Evolutionary conservation across 2,888 invertebrate genomes (phyloP), one percentile per base, ranked within the genome.

Genomic region (Ptychoptera contaminata): DNA sequence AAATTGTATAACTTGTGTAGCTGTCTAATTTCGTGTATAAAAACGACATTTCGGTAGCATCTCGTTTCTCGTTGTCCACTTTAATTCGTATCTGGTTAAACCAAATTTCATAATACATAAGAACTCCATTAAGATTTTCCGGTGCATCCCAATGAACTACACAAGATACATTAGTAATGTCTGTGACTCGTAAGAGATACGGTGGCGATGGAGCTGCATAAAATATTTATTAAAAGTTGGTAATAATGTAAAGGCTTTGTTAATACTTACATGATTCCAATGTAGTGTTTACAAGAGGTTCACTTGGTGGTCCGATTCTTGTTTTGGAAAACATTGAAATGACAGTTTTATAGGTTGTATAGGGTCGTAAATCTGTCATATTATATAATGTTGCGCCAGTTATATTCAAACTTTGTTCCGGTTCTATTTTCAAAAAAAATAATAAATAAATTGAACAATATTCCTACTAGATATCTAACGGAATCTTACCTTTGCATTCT

Each of bases 341-440:
- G 16, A 69, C 68, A 40, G 87, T 70, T 59, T 72, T 76, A 55
- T 90, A 90, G 1, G 77, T 78, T 4, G 80, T 80, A 56, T 79
- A 84, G 0, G 88, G 84, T 51, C 75, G 74, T 43, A 90, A 65
- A 42, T 71, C 68, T 1, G 65, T 67, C n/a, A 86, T 71, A 36
- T 67, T 71, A 29, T 72, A 73, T 51, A 70, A 54, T 36, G 53
- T 56, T 5, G 51, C 47, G 37, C 54, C 57, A 5, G 52, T 49
- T 8, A 56, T 52, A 16, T 46, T 49, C 12, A 52, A 45, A 6
- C 50, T 65, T 57, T 47, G 57, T 55, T 58, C 60, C 35, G 66
- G 58, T 42, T 69, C 70, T 54, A 72, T 74, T 62, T 23, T 23
- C 7, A 7, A n/a, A n/a, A n/a, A n/a, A n/a, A n/a, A n/a, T n/a